These are phyloP conservation scores for Dinomys branickii DNA, from an alignment of 2,113 vertebrate genomes.

Conservation along the genomic window DNA sequence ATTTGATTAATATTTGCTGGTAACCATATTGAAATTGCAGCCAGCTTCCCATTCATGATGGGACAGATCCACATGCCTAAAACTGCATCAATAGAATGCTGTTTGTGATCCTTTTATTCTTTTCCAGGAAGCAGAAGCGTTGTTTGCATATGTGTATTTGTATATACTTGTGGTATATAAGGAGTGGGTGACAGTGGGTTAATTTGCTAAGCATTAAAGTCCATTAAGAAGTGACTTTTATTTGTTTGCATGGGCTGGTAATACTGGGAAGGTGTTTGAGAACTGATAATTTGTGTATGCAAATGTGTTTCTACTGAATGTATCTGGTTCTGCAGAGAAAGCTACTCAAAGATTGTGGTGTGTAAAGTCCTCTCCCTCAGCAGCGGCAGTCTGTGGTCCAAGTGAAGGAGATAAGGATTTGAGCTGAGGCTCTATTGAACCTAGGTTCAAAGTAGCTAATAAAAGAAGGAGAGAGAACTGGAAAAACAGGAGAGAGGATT, in stretches of 20 bases:
- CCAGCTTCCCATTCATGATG: conserved; percentile 10
- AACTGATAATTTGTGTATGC: conserved; percentile 28
- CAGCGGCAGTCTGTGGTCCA: conserved; percentile 36
- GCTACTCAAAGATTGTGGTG: background rate
- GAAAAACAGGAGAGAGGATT: background rate
- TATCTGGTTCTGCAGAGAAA: conserved; percentile 35
- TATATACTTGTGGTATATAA: background rate
- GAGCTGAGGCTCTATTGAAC: background rate
- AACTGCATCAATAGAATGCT: conserved; percentile 27
- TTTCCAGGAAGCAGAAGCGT: background rate
- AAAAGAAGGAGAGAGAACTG: background rate
- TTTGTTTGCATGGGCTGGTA: background rate
- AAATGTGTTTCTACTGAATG: conserved; percentile 4
- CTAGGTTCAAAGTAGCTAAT: conserved; percentile 30
- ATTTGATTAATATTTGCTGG: conserved; percentile 69
- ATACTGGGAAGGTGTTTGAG: background rate
- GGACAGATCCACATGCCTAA: conserved; percentile 46
- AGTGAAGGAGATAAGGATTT: conserved; percentile 18
- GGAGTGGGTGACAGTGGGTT: background rate
- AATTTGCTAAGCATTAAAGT: conserved; percentile 61
- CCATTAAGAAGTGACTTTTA: conserved; percentile 41
- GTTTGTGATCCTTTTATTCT: background rate
- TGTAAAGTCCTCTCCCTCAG: conserved; percentile 27
- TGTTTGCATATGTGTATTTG: background rate
- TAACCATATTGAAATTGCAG: conserved; percentile 60